Percentiles rank a stretch among this genome's conserved stretches.
Conservation (phyloP, 2,113 vertebrate genomes). For the Puffinus mauretanicus region DNA sequence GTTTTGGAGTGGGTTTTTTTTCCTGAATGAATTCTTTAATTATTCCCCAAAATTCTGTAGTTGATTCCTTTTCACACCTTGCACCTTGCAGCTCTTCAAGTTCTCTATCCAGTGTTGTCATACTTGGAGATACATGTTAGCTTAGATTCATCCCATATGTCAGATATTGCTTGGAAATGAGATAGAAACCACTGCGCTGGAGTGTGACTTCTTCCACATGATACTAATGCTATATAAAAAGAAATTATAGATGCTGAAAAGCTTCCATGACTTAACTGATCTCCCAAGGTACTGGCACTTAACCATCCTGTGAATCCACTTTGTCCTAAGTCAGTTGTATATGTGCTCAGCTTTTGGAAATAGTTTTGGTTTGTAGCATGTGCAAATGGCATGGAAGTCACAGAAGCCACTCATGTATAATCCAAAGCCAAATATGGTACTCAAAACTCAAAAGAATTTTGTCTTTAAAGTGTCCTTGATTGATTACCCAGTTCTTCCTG, state of each 20-base stretch:
- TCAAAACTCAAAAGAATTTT: not conserved
- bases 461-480: constrained; percentile 1
- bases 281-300: not conserved
- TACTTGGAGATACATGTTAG: not conserved
- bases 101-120: not conserved
- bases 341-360: not conserved
- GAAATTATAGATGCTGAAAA: not conserved
- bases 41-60: not conserved
- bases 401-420: not conserved
- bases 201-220: not conserved
- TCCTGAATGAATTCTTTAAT: not conserved
- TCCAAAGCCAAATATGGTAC: not conserved
- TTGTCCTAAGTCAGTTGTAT: not conserved
- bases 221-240: not conserved
- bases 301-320: not conserved
- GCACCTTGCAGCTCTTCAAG: not conserved
- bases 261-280: not conserved
- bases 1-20: not conserved
- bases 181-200: not conserved
- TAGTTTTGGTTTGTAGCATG: not conserved
- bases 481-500: not conserved
- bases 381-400: not conserved
- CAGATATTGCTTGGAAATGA: not conserved
- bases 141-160: not conserved
- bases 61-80: not conserved